phyloP scores from a whole-genome alignment of 2,888 invertebrate species.

The Bembecia ichneumoniformis region DNA sequence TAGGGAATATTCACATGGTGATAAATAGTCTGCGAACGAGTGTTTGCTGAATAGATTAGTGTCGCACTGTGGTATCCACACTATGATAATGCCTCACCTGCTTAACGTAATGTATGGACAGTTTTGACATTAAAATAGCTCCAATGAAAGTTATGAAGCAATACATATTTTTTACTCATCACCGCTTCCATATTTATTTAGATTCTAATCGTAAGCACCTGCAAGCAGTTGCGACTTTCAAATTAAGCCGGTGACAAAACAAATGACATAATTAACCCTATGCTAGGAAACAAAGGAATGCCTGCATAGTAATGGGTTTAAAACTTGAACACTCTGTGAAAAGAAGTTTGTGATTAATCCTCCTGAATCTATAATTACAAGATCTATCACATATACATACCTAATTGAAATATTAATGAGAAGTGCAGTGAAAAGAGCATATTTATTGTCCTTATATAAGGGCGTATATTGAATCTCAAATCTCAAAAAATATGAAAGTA shows the following conservation, averaged over 20 bases:
- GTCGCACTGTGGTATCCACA: conserved; percentile 16
- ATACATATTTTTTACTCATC: conserved; percentile 4
- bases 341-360: too few relatives aligned
- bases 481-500: too few relatives aligned
- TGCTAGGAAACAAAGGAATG: background rate
- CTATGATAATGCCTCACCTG: conserved; percentile 33
- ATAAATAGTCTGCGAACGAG: conserved; percentile 34
- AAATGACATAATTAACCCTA: background rate
- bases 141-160: background rate
- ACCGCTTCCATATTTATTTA: conserved; percentile 20
- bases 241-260: background rate
- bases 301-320: background rate
- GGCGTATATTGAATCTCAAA: too few relatives aligned
- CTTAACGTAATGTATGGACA: conserved; percentile 15
- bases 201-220: conserved; percentile 38
- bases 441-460: too few relatives aligned
- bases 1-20: conserved; percentile 45
- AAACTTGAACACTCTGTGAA: background rate
- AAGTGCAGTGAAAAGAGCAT: too few relatives aligned
- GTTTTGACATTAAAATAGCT: conserved; percentile 19
- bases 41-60: conserved; percentile 41
- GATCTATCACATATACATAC: too few relatives aligned
- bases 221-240: conserved; percentile 10
- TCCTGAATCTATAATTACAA: too few relatives aligned
- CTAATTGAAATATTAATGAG: too few relatives aligned